These are phyloP conservation scores for Anthophora plumipes DNA, from an alignment of 2,888 invertebrate species.

Conservation along the genomic window DNA sequence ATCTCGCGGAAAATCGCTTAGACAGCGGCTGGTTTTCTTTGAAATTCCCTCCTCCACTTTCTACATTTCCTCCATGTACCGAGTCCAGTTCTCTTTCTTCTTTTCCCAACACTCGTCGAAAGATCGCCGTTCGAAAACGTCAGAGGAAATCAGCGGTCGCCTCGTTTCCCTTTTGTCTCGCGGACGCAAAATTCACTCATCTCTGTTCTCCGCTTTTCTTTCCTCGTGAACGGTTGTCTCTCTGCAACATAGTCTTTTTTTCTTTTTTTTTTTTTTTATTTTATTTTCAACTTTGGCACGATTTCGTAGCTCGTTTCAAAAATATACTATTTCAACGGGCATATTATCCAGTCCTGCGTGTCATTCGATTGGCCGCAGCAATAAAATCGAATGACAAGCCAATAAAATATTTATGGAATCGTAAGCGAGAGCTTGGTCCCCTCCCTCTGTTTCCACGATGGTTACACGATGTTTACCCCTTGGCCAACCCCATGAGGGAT, in stretches of 20 bases:
- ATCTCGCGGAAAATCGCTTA: conserved; percentile 63
- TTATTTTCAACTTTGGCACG: no score
- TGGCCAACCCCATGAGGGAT: conserved; percentile 74
- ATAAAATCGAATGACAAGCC: conserved; percentile 83
- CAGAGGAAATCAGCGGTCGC: conserved; percentile 35
- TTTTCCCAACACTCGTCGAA: background rate
- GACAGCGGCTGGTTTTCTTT: conserved; percentile 51
- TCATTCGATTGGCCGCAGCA: conserved; percentile 77
- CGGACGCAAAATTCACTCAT: background rate
- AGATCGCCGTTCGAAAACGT: conserved; percentile 1
- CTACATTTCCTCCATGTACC: background rate
- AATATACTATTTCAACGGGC: no score
- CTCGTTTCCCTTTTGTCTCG: conserved; percentile 32
- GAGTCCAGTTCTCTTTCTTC: background rate
- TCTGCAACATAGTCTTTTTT: no score
- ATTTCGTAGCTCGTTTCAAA: no score
- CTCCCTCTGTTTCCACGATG: conserved; percentile 78
- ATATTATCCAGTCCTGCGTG: conserved; percentile 73
- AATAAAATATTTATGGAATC: conserved; percentile 84
- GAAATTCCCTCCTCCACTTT: conserved; percentile 30
- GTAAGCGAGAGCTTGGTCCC: conserved; percentile 67
- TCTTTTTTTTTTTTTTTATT: no score
- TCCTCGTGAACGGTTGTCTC: background rate
- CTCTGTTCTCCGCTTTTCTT: background rate
- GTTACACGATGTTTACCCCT: conserved; percentile 84